phyloP scores from a whole-genome alignment of 2,888 invertebrate genomes.

The Trypoxylon attenuatum region DNA sequence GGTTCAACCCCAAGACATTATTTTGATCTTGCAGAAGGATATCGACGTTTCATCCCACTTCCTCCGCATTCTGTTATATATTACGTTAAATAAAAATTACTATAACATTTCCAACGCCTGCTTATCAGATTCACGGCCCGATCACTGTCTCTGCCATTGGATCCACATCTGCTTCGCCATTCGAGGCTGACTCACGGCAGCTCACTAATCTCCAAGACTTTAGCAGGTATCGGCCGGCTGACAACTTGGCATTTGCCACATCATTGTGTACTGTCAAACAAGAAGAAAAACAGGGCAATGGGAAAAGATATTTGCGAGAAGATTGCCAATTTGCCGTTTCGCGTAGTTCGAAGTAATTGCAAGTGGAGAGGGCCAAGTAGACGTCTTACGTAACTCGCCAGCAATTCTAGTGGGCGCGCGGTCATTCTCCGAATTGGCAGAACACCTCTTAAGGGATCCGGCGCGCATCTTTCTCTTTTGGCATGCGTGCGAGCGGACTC shows the following conservation, averaged over 20 bases:
- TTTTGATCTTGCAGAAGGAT: constrained; percentile 19
- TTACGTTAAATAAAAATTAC: constrained; percentile 67
- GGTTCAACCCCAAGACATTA: constrained; percentile 22
- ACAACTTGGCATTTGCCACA: too few species aligned
- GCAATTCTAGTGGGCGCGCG: too few species aligned
- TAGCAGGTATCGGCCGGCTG: too few species aligned
- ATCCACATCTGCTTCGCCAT: not conserved
- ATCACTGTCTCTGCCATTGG: not conserved
- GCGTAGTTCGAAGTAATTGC: too few species aligned
- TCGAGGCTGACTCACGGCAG: not conserved
- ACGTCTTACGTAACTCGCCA: too few species aligned
- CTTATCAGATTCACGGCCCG: constrained; percentile 16
- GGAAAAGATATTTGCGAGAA: too few species aligned
- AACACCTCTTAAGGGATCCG: not conserved
- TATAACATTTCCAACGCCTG: constrained; percentile 58
- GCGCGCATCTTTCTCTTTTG: not conserved
- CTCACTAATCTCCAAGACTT: too few species aligned
- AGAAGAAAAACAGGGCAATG: too few species aligned
- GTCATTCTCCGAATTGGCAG: too few species aligned
- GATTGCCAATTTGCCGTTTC: too few species aligned
- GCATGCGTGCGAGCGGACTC: not conserved
- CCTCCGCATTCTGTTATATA: constrained; percentile 65
- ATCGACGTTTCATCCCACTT: constrained; percentile 55
- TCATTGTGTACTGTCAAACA: too few species aligned
- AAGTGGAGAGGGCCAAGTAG: too few species aligned